Conservation (phyloP, 64 coral and sea anemone species). For the Actinia equina region DNA sequence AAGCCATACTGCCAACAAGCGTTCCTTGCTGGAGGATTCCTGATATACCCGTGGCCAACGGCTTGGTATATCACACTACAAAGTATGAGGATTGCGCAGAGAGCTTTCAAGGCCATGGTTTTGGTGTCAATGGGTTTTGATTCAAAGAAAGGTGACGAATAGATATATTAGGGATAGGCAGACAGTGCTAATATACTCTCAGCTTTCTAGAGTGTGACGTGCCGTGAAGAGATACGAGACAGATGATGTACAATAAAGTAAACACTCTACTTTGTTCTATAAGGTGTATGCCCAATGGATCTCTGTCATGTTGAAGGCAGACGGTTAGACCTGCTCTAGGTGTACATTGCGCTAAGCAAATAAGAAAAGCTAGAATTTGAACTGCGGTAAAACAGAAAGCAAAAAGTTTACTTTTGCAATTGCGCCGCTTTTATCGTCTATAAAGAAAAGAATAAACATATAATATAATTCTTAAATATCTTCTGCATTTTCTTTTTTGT, state of each 20-base stretch:
- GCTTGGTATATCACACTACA: neutral
- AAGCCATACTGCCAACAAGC: conserved; percentile 58
- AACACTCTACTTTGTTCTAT: neutral
- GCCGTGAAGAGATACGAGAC: neutral
- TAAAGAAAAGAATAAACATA: too few species aligned
- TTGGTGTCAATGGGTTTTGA: neutral
- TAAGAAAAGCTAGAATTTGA: neutral
- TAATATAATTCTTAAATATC: too few species aligned
- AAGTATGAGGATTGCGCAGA: neutral
- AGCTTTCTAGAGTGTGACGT: neutral
- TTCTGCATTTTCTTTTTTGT: too few species aligned
- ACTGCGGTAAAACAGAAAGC: too few species aligned
- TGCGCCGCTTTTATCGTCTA: too few species aligned
- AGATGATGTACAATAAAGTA: neutral
- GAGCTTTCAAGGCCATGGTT: conserved; percentile 11
- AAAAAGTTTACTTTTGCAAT: too few species aligned
- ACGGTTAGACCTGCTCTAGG: neutral
- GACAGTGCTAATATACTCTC: neutral
- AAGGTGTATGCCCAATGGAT: neutral
- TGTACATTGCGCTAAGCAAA: neutral
- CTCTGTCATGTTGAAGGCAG: neutral
- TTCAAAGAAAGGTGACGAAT: neutral
- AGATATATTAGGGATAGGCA: neutral
- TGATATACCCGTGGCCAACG: conserved; percentile 39
- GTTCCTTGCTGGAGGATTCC: conserved; percentile 51